Evolutionary conservation across 2,888 invertebrate species (phyloP).

Genomic region (Platycheirus albimanus): DNA sequence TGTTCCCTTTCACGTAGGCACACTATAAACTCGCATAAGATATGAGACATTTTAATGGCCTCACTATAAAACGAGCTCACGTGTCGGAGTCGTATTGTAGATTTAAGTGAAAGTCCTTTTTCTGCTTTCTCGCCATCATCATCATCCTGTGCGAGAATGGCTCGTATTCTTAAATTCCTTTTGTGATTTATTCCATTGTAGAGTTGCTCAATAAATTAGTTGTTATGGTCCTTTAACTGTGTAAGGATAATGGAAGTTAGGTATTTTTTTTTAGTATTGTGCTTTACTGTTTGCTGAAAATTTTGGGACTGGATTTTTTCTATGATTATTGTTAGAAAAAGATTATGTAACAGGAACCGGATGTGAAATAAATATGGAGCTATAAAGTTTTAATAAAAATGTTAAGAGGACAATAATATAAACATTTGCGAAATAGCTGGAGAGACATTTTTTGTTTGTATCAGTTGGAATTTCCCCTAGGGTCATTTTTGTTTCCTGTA

Average conservation of each 20-base stretch:
- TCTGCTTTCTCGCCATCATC: no score
- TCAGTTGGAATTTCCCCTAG: no score
- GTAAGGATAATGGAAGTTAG: not conserved
- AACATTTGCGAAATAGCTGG: no score
- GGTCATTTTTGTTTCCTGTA: no score
- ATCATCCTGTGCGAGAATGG: conserved; percentile 3
- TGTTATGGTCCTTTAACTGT: conserved; percentile 40
- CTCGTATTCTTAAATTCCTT: conserved; percentile 46
- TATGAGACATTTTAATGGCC: conserved; percentile 21
- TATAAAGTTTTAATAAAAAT: no score
- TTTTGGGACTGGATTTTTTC: not conserved
- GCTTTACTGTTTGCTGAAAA: conserved; percentile 9
- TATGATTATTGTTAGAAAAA: no score
- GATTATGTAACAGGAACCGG: no score
- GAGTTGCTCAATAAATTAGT: conserved; percentile 61
- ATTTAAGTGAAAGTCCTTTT: conserved; percentile 26
- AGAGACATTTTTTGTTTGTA: no score
- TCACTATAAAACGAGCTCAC: conserved; percentile 40
- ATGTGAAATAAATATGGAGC: no score
- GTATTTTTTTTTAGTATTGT: conserved; percentile 14
- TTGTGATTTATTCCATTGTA: conserved; percentile 60
- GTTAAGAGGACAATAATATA: no score
- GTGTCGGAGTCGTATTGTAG: conserved; percentile 38
- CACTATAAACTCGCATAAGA: conserved; percentile 24
- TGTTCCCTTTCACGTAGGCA: conserved; percentile 3